Base-by-base conservation (phyloP, 2,888 invertebrate species). In the Acleris literana region DNA sequence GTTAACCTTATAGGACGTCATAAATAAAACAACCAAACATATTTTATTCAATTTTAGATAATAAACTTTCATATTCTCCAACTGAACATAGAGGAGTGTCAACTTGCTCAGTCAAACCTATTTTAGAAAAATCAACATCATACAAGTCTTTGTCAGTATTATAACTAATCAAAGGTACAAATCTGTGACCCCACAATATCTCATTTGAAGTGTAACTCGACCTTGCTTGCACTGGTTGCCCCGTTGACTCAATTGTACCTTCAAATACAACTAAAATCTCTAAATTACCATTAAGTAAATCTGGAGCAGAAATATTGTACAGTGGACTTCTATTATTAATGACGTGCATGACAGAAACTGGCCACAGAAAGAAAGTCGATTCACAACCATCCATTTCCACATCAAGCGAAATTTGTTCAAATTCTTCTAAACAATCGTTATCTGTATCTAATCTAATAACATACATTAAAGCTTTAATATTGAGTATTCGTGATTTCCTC, bases 331-430 rank as follows among this genome's bases (percentile, higher is more conserved):
- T 88, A 64, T 94, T 94, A 82, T 98, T 96, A 75, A 99, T 99
- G 69, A 94, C 94, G 83, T 99, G 99, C 18, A 97, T 96, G 33
- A 99, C 96, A 7, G 97, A 96, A 83, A 98, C 95, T 0, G 99
- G 99, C 99, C 99, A 99, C 69, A 99, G 96, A 81, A 99, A 97
- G 90, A 99, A 99, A 5, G 99, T 93, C 9, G 97, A 96, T 71
- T 97, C 96, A 75, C 97, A 97, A 25, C 97, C 97, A 79, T 98
- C 97, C n/a, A 96, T 94, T 72, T 94, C 94, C 0, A 96, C 93
- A 64, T 93, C 90, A 39, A 98, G 87, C 80, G 97, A 97, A 44
- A 96, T 96, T 81, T 98, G 97, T 81, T 97, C 96, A 77, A 96
- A 96, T 5, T 95, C 95, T 76, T 97, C 93, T 46, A 96, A 87